Conservation (phyloP, 2,888 invertebrate species). For the Apeira syringaria region DNA sequence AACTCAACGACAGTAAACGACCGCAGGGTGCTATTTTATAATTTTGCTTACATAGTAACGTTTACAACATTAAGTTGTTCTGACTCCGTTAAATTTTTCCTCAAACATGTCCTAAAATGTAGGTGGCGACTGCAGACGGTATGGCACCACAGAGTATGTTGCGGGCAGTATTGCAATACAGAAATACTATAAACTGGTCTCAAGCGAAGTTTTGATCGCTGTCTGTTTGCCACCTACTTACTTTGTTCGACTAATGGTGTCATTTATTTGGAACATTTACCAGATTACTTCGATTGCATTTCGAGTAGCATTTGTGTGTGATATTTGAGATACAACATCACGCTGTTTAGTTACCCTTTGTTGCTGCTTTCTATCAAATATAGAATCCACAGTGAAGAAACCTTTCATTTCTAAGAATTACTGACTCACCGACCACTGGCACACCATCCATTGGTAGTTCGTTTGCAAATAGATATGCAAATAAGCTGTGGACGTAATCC, state of each 20-base stretch:
- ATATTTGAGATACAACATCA: no score
- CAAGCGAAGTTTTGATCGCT: slow-evolving; percentile 7
- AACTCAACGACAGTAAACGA: slow-evolving; percentile 1
- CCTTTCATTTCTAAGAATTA: neutral
- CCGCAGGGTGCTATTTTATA: neutral
- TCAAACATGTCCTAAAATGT: slow-evolving; percentile 5
- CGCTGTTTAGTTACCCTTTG: no score
- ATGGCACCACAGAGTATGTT: slow-evolving; percentile 18
- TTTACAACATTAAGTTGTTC: slow-evolving; percentile 1
- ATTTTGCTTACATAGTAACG: no score
- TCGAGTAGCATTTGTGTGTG: no score
- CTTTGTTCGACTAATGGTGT: neutral
- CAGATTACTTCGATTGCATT: neutral
- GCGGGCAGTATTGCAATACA: slow-evolving; percentile 13
- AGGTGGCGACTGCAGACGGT: slow-evolving; percentile 15
- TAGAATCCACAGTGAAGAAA: neutral
- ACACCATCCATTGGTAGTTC: neutral
- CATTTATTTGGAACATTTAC: neutral
- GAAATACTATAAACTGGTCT: slow-evolving; percentile 14
- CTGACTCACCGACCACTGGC: neutral
- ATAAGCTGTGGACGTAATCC: slow-evolving; percentile 3
- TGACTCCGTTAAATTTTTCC: slow-evolving; percentile 2
- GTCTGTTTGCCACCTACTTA: slow-evolving; percentile 5
- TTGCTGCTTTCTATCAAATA: no score
- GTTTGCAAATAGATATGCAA: slow-evolving; percentile 13